These are phyloP conservation scores for Erinaceus europaeus DNA, from an alignment of 2,113 vertebrate species.

Conservation along the genomic window DNA sequence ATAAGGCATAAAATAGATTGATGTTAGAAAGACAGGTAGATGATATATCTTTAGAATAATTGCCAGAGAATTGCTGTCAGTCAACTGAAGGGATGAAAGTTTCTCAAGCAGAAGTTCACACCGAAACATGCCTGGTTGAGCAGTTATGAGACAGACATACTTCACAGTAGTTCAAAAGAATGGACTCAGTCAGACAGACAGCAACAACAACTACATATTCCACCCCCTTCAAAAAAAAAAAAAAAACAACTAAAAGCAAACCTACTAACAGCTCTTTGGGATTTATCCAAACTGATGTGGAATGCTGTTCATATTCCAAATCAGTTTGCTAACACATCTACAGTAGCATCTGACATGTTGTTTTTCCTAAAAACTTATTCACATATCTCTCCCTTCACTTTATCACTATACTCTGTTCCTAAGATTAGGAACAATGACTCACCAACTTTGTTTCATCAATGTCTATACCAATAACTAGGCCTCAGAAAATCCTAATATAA, in stretches of 20 bases:
- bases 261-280: neutral
- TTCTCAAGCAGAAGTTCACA: neutral
- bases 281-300: too few species aligned
- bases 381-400: neutral
- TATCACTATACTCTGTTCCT: neutral
- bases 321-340: neutral
- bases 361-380: neutral
- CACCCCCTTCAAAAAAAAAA: neutral
- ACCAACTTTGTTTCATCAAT: neutral
- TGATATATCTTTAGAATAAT: neutral
- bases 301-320: neutral
- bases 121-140: neutral
- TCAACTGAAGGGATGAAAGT: neutral
- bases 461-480: neutral
- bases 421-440: neutral
- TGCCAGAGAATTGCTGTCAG: neutral
- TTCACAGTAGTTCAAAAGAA: neutral
- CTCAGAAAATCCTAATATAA: neutral
- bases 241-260: neutral
- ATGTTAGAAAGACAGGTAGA: too few species aligned
- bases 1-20: too few species aligned
- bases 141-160: neutral
- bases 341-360: neutral
- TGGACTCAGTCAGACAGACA: neutral
- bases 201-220: neutral